Evolutionary conservation across 2,888 invertebrate genomes (phyloP), one percentile per base, ranked within the genome.

Genomic region (Neoascia interrupta): DNA sequence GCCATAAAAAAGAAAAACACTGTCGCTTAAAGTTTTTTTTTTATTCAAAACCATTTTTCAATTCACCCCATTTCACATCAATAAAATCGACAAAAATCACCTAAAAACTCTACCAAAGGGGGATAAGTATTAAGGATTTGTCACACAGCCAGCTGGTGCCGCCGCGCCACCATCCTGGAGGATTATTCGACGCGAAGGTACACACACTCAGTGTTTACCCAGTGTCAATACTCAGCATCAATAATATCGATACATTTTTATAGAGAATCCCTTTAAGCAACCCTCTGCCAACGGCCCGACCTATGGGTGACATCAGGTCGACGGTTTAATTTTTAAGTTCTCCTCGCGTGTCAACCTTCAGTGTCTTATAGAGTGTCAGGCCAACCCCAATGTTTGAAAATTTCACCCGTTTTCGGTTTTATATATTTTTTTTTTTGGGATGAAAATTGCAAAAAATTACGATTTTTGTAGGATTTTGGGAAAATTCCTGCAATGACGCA

Each of bases 371-470:
- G 31, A 6, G 3, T 31, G 31, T 60, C 54, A 54, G 19, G 31
- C 47, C 36, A 47, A 51, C 8, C n/a, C 3, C 13, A 41, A 49
- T 28, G 28, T 53, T 58, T 31, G 18, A 61, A 69, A 66, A 72
- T 83, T 76, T 58, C 61, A 60, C 60, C 49, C 79, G 69, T 84
- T 84, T 84, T 69, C 76, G 66, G n/a, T n/a, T n/a, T n/a, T n/a
- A n/a, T n/a, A n/a, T n/a, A n/a, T 8, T 26, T 31, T 31, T 6
- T 31, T 31, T 31, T 31, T 31, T 6, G 31, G 31, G 80, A 84
- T 70, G 81, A 86, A 85, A 85, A 83, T 83, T 85, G 83, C 82
- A 82, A 83, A 83, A 61, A 81, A 66, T 82, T 70, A 54, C 54
- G 28, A 56, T 73, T 19, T 11, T 11, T 51, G 26, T 54, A 47